Conservation (phyloP, 2,888 invertebrate species). For the Agrochola litura region DNA sequence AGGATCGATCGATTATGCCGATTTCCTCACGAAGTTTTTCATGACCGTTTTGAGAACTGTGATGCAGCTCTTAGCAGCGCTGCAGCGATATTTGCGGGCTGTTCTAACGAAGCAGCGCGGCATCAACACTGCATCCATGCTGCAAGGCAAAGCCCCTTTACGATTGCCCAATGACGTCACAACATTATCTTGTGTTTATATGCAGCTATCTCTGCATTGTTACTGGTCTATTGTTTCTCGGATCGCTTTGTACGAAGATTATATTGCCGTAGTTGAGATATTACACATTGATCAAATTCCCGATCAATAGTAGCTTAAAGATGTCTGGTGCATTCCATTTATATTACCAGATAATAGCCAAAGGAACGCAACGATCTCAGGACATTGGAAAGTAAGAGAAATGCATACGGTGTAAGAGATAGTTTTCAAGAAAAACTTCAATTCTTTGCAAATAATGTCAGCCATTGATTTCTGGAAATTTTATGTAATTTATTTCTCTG, state of each 20-base stretch:
- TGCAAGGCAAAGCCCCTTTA: neutral
- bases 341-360: constrained; percentile 19
- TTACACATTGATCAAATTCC: constrained; percentile 20
- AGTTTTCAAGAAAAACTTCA: constrained; percentile 15
- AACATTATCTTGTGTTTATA: constrained; percentile 25
- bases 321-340: constrained; percentile 29
- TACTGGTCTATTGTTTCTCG: constrained; percentile 26
- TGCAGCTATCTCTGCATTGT: constrained; percentile 16
- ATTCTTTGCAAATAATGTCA: constrained; percentile 1
- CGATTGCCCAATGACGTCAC: constrained; percentile 3
- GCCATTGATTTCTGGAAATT: neutral
- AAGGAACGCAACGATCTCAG: constrained; percentile 3
- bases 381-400: constrained; percentile 44
- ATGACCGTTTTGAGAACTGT: neutral
- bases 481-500: neutral
- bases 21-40: neutral
- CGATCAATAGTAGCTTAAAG: constrained; percentile 25
- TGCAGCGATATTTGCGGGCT: neutral
- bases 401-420: neutral
- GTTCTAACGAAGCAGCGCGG: neutral
- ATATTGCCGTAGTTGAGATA: constrained; percentile 24
- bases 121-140: neutral
- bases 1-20: neutral
- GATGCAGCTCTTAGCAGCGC: neutral
- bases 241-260: constrained; percentile 26